A percentile compares a stretch with the other conserved stretches of the same genome.
phyloP scores from a whole-genome alignment of 2,888 invertebrate species.

The Coelopa pilipes region DNA sequence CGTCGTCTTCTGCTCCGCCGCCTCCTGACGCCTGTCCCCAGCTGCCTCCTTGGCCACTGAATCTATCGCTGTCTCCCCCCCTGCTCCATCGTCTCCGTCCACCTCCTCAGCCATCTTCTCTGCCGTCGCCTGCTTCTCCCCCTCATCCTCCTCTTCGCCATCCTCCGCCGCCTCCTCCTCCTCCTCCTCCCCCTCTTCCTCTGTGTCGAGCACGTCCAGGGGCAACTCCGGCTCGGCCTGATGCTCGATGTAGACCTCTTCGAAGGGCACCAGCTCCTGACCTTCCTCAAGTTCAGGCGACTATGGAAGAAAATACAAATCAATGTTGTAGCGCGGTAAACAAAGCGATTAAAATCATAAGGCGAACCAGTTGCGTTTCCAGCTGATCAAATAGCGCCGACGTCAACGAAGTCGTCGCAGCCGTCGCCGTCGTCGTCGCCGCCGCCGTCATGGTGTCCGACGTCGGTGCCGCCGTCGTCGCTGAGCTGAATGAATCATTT shows the following conservation, averaged over 20 bases:
- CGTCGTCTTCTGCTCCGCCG: neutral
- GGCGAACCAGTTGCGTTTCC: neutral
- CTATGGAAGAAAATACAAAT: neutral
- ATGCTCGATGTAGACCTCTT: conserved; percentile 19
- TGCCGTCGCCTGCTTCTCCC: neutral
- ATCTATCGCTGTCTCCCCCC: neutral
- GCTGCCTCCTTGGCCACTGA: neutral
- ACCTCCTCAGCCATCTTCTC: neutral
- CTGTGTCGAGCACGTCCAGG: too few species aligned
- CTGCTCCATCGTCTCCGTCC: neutral
- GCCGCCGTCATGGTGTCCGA: too few species aligned
- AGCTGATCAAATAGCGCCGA: neutral
- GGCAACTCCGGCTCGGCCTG: neutral
- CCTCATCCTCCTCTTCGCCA: neutral
- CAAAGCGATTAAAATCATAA: neutral
- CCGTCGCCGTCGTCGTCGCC: neutral
- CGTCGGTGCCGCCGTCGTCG: neutral
- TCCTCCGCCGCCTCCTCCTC: neutral
- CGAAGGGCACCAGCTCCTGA: conserved; percentile 17
- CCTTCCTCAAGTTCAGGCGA: conserved; percentile 26
- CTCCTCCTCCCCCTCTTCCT: too few species aligned
- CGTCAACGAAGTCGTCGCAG: neutral
- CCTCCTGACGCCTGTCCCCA: neutral
- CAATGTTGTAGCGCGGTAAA: neutral
- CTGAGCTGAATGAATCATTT: too few species aligned